Evolutionary conservation across 2,888 invertebrate genomes (phyloP).

Genomic region (Drepana falcataria): DNA sequence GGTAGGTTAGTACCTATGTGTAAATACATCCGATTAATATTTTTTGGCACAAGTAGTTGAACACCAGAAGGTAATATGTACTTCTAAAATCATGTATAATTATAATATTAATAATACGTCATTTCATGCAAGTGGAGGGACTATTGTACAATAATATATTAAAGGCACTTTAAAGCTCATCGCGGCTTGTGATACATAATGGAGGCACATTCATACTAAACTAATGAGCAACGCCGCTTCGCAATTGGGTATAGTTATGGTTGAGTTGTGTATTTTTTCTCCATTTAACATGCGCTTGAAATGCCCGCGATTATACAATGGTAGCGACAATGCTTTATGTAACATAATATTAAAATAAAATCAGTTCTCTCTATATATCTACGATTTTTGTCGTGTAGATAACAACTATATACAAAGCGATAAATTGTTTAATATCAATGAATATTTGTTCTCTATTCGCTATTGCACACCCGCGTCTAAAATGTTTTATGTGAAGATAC

Average conservation of each 20-base stretch:
- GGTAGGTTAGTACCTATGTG: background rate
- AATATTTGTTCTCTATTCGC: too few species aligned
- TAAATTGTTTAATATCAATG: too few species aligned
- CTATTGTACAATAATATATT: background rate
- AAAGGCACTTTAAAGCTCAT: background rate
- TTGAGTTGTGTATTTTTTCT: background rate
- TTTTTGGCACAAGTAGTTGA: background rate
- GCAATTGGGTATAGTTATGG: background rate
- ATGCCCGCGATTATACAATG: too few species aligned
- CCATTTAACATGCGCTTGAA: too few species aligned
- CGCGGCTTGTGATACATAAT: background rate
- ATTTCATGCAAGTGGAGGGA: background rate
- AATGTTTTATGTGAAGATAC: background rate
- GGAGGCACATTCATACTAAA: slow-evolving; percentile 1
- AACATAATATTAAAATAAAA: too few species aligned
- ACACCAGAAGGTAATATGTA: background rate
- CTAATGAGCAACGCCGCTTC: background rate
- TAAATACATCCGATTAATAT: too few species aligned
- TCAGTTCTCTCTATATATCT: too few species aligned
- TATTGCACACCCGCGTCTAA: background rate
- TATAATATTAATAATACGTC: too few species aligned
- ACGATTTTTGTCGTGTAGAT: too few species aligned
- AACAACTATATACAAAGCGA: too few species aligned
- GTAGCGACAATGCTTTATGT: too few species aligned
- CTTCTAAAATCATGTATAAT: background rate